phyloP scores from a whole-genome alignment of 2,888 invertebrate species.

The Dicycla oo region DNA sequence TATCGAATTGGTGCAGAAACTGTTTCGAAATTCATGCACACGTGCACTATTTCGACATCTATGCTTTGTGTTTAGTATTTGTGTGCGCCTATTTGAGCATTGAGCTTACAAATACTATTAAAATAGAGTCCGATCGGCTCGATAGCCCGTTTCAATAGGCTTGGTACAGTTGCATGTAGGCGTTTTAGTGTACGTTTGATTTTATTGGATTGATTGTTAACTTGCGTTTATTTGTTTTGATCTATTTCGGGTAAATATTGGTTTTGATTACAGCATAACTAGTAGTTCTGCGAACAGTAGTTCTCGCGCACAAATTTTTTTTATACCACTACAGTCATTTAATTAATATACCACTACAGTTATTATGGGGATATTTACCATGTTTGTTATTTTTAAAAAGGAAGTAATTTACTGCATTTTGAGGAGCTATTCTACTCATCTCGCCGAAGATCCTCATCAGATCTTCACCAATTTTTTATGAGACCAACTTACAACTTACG shows the following conservation, averaged over 20 bases:
- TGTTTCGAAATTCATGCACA: slow-evolving; percentile 61
- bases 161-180: slow-evolving; percentile 37
- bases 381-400: too few relatives aligned
- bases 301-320: too few relatives aligned
- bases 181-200: slow-evolving; percentile 23
- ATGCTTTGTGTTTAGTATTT: slow-evolving; percentile 52
- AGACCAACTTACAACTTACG: too few relatives aligned
- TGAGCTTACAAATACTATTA: slow-evolving; percentile 61
- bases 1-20: slow-evolving; percentile 43
- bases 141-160: slow-evolving; percentile 41
- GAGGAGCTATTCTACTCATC: too few relatives aligned
- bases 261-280: slow-evolving; percentile 3
- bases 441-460: too few relatives aligned
- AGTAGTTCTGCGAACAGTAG: too few relatives aligned
- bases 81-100: slow-evolving; percentile 38
- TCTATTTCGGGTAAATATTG: slow-evolving; percentile 12
- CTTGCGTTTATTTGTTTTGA: slow-evolving; percentile 19
- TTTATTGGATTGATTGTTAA: slow-evolving; percentile 37
- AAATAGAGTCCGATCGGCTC: slow-evolving; percentile 48
- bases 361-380: too few relatives aligned
- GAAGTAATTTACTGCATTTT: too few relatives aligned
- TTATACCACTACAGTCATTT: too few relatives aligned
- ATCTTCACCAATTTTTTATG: too few relatives aligned
- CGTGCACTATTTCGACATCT: slow-evolving; percentile 63
- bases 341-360: too few relatives aligned